Evolutionary conservation across 2,888 invertebrate species (phyloP).

Genomic region (Brachyptera putata): DNA sequence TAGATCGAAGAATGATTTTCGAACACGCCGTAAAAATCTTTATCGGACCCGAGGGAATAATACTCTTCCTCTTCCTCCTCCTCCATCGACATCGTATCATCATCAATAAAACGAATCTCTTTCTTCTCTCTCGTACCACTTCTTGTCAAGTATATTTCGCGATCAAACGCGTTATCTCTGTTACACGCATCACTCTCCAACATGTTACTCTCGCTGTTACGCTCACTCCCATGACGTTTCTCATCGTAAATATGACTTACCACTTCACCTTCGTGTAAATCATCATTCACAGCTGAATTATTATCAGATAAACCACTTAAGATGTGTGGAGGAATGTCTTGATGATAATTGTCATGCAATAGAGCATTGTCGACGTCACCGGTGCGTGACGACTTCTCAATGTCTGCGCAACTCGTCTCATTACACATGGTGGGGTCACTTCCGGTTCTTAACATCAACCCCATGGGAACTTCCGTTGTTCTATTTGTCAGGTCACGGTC

Average conservation of each 20-base stretch:
- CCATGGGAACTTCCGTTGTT: slow-evolving; percentile 8
- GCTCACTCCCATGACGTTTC: slow-evolving; percentile 3
- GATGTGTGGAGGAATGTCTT: too few relatives aligned
- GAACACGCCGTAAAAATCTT: not conserved
- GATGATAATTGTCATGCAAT: not conserved
- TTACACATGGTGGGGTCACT: not conserved
- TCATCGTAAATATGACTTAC: not conserved
- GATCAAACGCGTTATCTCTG: too few relatives aligned
- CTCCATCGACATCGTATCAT: too few relatives aligned
- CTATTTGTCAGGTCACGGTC: not conserved
- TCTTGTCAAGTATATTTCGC: too few relatives aligned
- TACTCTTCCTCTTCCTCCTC: too few relatives aligned
- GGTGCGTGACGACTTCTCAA: not conserved
- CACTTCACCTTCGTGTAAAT: slow-evolving; percentile 1
- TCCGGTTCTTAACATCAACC: not conserved
- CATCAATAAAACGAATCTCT: too few relatives aligned
- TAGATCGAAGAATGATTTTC: too few relatives aligned
- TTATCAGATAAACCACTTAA: too few relatives aligned
- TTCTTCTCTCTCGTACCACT: too few relatives aligned
- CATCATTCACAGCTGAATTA: too few relatives aligned
- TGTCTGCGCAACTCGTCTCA: not conserved
- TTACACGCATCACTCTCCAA: not conserved
- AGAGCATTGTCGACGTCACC: not conserved
- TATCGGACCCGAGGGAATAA: not conserved
- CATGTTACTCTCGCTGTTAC: not conserved